phyloP scores from a whole-genome alignment of 1,140 invertebrate genomes.

The Thaumetopoea pityocampa region DNA sequence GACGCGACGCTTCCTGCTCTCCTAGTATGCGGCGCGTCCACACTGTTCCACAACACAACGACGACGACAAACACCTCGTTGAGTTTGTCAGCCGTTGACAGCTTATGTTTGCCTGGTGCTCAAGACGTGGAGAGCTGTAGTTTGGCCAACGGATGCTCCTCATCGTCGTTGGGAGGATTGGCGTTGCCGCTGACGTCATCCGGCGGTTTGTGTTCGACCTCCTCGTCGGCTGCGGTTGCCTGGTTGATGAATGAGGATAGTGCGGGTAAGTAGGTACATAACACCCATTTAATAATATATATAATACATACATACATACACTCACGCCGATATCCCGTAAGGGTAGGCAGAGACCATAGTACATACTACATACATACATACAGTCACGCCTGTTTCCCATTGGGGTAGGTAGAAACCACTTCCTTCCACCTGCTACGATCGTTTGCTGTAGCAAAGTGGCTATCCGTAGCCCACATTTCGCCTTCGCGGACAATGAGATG shows the following conservation, averaged over 20 bases:
- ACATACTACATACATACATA: no score
- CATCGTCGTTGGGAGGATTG: slow-evolving; percentile 43
- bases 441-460: no score
- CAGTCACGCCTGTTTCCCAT: no score
- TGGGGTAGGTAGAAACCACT: no score
- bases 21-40: slow-evolving; percentile 61
- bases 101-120: slow-evolving; percentile 51
- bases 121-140: slow-evolving; percentile 51
- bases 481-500: no score
- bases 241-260: slow-evolving; percentile 75
- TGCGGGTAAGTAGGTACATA: slow-evolving; percentile 53
- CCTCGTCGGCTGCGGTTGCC: slow-evolving; percentile 61
- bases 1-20: slow-evolving; percentile 64
- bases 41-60: slow-evolving; percentile 55
- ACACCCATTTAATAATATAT: no score
- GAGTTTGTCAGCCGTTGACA: slow-evolving; percentile 46
- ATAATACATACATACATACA: no score
- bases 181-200: slow-evolving; percentile 55
- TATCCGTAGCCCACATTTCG: no score
- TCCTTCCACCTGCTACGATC: no score
- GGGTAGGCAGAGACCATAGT: no score
- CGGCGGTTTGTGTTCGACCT: slow-evolving; percentile 58
- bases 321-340: no score
- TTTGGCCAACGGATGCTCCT: slow-evolving; percentile 56
- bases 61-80: slow-evolving; percentile 39